phyloP scores from a whole-genome alignment of 1,140 invertebrate genomes.

The Drosophila bifasciata region DNA sequence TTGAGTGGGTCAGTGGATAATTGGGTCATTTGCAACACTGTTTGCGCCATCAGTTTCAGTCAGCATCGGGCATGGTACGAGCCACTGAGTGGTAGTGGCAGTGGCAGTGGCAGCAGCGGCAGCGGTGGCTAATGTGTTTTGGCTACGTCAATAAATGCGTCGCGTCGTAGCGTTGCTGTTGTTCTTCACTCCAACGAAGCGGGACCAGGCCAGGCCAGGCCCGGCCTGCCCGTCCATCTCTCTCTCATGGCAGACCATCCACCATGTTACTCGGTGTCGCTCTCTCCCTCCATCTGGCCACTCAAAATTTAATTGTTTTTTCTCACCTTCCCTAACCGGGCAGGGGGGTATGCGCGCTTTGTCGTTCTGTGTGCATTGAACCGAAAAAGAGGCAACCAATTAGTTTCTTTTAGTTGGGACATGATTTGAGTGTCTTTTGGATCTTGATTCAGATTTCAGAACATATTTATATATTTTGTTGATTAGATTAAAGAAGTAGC shows the following conservation, averaged over 20 bases:
- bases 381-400: conserved; percentile 8
- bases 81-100: conserved; percentile 20
- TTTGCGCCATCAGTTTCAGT: conserved; percentile 71
- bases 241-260: conserved; percentile 42
- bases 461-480: too few species aligned
- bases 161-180: conserved; percentile 21
- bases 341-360: conserved; percentile 13
- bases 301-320: conserved; percentile 66
- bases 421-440: too few species aligned
- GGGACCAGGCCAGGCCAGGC: conserved; percentile 23
- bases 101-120: conserved; percentile 8
- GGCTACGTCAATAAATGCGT: conserved; percentile 77
- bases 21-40: conserved; percentile 84
- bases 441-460: too few species aligned
- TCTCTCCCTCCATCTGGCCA: conserved; percentile 24
- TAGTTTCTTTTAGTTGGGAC: not conserved
- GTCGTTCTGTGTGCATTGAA: conserved; percentile 9
- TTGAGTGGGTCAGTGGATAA: conserved; percentile 84
- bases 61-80: conserved; percentile 14
- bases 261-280: conserved; percentile 26
- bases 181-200: conserved; percentile 52
- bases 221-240: too few species aligned
- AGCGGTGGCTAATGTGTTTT: conserved; percentile 75
- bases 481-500: too few species aligned
- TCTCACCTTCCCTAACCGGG: conserved; percentile 29